Evolutionary conservation across 2,797 vertebrate genomes (phyloP), one percentile per base, ranked within the genome.

Genomic region (Phalloptychus januarius): DNA sequence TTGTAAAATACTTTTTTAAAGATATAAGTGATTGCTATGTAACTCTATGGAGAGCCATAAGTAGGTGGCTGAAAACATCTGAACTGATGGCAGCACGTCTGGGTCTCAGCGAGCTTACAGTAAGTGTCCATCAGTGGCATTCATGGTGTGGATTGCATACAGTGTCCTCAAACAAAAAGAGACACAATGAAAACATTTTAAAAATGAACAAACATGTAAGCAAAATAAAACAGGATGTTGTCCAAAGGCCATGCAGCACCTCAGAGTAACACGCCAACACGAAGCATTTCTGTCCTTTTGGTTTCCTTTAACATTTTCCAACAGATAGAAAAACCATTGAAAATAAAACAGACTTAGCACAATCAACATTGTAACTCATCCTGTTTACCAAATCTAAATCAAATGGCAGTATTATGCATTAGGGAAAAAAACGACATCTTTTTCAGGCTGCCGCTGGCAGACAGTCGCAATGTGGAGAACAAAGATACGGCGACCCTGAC

Each of bases 61-160:
- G 86, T 69, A 74, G 81, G 77, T 86, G 87, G 81, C 75, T 87
- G 87, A 85, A 89, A 87, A 87, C 88, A 83, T 90, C 84, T 86
- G 79, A 80, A 90, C 86, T 88, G 90, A 93, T 81, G 90, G 90
- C 91, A 88, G 77, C 81, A 87, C 75, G 77, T 83, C 86, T 89
- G 89, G 74, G 86, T 88, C 89, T 89, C 89, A 74, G 88, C 86
- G 91, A 91, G 87, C 76, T 80, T 93, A 94, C 93, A 92, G 91
- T 91, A 75, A 92, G 93, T 94, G 91, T 93, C 92, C 36, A 94
- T 93, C 94, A 94, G 94, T 88, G 93, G 93, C 94, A 93, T 93
- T 91, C 84, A 85, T 92, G 93, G 94, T 94, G 93, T 92, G 92
- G 93, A 95, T 95, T 95, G 95, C 95, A 96, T 95, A 96, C 93